phyloP scores from a whole-genome alignment of 2,113 vertebrate species.

The Petrocephalus microphthalmus region DNA sequence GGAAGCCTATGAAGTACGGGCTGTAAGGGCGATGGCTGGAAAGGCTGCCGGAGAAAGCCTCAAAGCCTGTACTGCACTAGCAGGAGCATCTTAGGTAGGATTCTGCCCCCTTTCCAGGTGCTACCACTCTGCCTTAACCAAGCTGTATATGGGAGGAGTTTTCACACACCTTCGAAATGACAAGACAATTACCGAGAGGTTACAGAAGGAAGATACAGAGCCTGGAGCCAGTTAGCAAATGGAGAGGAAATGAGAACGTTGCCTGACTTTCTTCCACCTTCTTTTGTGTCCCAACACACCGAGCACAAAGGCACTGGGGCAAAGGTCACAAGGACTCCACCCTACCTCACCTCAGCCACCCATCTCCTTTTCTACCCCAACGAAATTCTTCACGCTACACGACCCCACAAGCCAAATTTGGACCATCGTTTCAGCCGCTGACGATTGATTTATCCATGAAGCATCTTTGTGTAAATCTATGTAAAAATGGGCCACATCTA shows the following conservation, averaged over 20 bases:
- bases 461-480: neutral
- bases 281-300: conserved; percentile 29
- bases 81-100: neutral
- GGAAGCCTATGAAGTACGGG: neutral
- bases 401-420: neutral
- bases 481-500: neutral
- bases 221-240: conserved; percentile 53
- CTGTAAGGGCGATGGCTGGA: neutral
- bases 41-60: neutral
- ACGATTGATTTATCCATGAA: neutral
- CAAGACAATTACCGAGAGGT: conserved; percentile 53
- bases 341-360: conserved; percentile 22
- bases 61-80: neutral
- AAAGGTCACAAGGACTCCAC: conserved; percentile 50
- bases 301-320: conserved; percentile 51
- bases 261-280: conserved; percentile 34
- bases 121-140: neutral
- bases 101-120: too few relatives aligned
- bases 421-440: neutral
- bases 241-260: conserved; percentile 58
- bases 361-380: neutral
- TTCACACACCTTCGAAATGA: conserved; percentile 61
- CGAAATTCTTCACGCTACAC: neutral
- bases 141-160: conserved; percentile 50
- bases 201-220: conserved; percentile 52